phyloP scores from a whole-genome alignment of 2,888 invertebrate genomes.

The Ferdinandea cuprea region DNA sequence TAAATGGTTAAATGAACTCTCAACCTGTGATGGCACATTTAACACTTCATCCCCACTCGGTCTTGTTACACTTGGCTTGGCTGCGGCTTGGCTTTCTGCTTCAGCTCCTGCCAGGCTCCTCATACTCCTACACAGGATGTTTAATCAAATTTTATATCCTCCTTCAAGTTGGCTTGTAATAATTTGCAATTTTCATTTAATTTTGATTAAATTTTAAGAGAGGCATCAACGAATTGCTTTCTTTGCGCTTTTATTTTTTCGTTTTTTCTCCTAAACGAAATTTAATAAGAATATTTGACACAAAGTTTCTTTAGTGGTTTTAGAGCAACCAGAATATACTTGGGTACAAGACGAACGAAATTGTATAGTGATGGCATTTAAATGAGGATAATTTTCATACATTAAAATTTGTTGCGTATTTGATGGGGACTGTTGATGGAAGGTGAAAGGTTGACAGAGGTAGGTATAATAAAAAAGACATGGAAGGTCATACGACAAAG shows the following conservation, averaged over 20 bases:
- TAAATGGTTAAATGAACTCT: constrained; percentile 71
- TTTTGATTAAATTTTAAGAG: constrained; percentile 74
- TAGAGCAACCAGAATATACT: not conserved
- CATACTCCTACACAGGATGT: constrained; percentile 56
- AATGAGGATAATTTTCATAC: constrained; percentile 13
- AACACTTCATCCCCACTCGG: constrained; percentile 57
- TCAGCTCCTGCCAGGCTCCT: not conserved
- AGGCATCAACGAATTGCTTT: constrained; percentile 67
- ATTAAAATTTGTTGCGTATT: constrained; percentile 1
- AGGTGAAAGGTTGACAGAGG: no score
- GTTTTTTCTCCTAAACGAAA: constrained; percentile 61
- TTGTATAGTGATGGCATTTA: constrained; percentile 21
- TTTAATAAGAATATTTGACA: constrained; percentile 61
- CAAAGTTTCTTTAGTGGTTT: not conserved
- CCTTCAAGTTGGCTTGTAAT: constrained; percentile 68
- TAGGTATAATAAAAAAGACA: no score
- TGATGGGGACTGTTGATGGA: no score
- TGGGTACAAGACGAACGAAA: not conserved
- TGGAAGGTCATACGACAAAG: no score
- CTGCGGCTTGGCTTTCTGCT: not conserved
- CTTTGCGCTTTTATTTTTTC: constrained; percentile 53
- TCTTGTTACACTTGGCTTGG: constrained; percentile 35
- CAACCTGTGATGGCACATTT: constrained; percentile 60
- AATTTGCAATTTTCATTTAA: constrained; percentile 74
- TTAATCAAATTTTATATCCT: constrained; percentile 73